Evolutionary conservation across 2,888 invertebrate genomes (phyloP).

Genomic region (Silvanus unidentatus): DNA sequence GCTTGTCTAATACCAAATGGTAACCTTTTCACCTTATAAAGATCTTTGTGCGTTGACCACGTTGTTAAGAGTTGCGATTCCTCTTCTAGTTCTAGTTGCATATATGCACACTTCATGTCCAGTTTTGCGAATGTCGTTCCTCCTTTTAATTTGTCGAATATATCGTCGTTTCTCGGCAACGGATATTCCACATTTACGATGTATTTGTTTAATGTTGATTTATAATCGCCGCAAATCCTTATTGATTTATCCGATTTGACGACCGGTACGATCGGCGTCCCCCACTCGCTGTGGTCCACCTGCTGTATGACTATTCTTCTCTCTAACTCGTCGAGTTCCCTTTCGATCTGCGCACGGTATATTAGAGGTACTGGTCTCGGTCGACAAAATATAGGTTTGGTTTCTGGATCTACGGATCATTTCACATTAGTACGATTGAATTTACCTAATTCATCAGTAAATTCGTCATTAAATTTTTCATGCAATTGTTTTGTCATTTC

Average conservation of each 20-base stretch:
- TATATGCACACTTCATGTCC: conserved; percentile 5
- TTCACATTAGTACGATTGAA: conserved; percentile 4
- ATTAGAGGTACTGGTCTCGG: conserved; percentile 7
- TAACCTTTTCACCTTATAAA: not conserved
- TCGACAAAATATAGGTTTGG: conserved; percentile 8
- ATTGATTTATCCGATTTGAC: conserved; percentile 1
- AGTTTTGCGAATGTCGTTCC: conserved; percentile 2
- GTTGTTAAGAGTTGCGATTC: conserved; percentile 1
- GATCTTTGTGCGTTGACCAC: not conserved
- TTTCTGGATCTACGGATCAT: conserved; percentile 1
- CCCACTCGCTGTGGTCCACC: not conserved
- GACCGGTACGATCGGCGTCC: conserved; percentile 4
- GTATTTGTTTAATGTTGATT: conserved; percentile 2
- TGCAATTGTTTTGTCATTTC: not conserved
- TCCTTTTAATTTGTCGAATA: conserved; percentile 1
- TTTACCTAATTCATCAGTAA: not conserved
- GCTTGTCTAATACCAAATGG: not conserved
- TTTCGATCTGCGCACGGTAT: not conserved
- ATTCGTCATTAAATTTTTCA: not conserved
- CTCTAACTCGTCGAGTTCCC: not conserved
- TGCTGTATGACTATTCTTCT: not conserved
- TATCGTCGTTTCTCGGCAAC: conserved; percentile 3
- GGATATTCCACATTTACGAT: conserved; percentile 3
- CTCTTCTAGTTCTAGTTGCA: conserved; percentile 7
- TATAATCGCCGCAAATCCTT: conserved; percentile 6